Evolutionary conservation across 2,888 invertebrate genomes (phyloP).

Genomic region (Neoitamus cyanurus): DNA sequence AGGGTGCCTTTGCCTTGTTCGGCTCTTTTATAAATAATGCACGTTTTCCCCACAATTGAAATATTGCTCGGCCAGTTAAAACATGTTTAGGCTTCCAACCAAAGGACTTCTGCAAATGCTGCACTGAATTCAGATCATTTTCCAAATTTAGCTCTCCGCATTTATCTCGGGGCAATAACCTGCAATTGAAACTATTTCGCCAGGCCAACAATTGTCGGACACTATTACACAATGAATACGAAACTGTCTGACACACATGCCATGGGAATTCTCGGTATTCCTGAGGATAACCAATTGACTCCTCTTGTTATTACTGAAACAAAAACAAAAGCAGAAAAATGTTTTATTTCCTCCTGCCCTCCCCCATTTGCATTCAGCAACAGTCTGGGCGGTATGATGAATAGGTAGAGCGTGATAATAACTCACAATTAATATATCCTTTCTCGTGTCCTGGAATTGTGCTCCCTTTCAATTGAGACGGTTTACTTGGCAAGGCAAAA

Average conservation of each 20-base stretch:
- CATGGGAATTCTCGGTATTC: neutral
- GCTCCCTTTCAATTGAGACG: neutral
- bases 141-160: neutral
- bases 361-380: neutral
- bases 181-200: neutral
- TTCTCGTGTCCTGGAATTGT: neutral
- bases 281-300: neutral
- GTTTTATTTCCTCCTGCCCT: neutral
- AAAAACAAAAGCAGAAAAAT: neutral
- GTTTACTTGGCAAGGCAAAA: neutral
- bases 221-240: neutral
- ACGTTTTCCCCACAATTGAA: neutral
- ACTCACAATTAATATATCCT: slow-evolving; percentile 1
- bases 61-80: neutral
- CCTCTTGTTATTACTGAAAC: neutral
- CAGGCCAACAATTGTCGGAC: neutral
- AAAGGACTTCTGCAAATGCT: neutral
- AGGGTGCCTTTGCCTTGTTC: neutral
- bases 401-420: slow-evolving; percentile 1
- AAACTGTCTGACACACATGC: neutral
- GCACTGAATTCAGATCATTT: neutral
- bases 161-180: neutral
- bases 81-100: neutral
- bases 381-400: neutral
- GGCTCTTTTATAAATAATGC: neutral